Evolutionary conservation across 2,113 vertebrate species (phyloP).

Genomic region (Solea senegalensis): DNA sequence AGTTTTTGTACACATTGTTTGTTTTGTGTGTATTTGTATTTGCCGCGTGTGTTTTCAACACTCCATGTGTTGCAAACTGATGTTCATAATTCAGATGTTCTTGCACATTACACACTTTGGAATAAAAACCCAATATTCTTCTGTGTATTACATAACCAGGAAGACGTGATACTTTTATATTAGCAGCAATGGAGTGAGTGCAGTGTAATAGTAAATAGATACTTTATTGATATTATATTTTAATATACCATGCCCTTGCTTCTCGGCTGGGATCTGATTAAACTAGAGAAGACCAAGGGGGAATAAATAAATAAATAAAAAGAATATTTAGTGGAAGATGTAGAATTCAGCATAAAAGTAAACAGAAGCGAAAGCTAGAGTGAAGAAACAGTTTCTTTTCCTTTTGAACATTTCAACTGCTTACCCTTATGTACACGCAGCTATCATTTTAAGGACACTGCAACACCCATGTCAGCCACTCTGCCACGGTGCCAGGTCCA

Average conservation of each 20-base stretch:
- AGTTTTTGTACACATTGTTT: too few relatives aligned
- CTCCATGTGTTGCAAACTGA: too few relatives aligned
- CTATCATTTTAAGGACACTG: too few relatives aligned
- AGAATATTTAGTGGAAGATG: neutral
- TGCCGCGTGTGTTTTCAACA: too few relatives aligned
- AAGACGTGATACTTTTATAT: neutral
- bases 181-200: neutral
- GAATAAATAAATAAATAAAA: neutral
- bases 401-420: neutral
- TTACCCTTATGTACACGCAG: constrained; percentile 9
- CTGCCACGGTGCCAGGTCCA: constrained; percentile 30
- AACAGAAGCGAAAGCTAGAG: neutral
- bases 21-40: too few relatives aligned
- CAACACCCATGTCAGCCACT: constrained; percentile 34
- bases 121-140: neutral
- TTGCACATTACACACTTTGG: neutral
- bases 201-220: neutral
- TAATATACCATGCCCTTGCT: neutral
- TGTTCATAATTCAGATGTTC: neutral
- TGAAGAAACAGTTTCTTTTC: neutral
- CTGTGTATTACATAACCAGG: neutral
- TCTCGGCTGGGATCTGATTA: neutral
- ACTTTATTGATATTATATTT: neutral
- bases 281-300: too few relatives aligned
- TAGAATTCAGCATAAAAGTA: neutral